A percentile compares a stretch with the other conserved stretches of the same genome.
Conservation (phyloP, 2,888 invertebrate genomes). For the Blomia tropicalis region DNA sequence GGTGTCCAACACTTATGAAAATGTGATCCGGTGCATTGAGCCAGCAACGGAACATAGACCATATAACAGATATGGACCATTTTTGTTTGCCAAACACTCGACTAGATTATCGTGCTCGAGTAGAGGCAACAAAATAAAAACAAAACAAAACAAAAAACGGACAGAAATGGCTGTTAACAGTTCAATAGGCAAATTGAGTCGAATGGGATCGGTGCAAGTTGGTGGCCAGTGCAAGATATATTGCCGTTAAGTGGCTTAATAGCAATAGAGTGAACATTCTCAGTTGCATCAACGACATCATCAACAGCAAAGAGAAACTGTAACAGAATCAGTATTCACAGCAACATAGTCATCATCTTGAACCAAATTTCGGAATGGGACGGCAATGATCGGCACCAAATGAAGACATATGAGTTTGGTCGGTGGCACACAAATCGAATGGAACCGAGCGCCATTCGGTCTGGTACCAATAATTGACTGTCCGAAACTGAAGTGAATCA, state of each 20-base stretch:
- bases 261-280: too few relatives aligned
- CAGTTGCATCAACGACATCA: too few relatives aligned
- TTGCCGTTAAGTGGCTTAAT: neutral
- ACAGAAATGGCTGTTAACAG: slow-evolving; percentile 8
- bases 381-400: neutral
- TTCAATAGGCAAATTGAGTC: slow-evolving; percentile 10
- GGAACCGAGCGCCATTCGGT: slow-evolving; percentile 7
- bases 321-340: too few relatives aligned
- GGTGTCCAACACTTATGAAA: neutral
- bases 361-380: neutral
- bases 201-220: slow-evolving; percentile 4
- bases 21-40: neutral
- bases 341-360: too few relatives aligned
- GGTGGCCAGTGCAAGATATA: neutral
- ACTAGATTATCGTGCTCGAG: neutral
- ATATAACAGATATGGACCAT: neutral
- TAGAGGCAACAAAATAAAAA: neutral
- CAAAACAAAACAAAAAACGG: neutral
- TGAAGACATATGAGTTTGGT: slow-evolving; percentile 10
- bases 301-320: too few relatives aligned
- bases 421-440: neutral
- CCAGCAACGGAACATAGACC: neutral
- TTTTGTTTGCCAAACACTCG: neutral
- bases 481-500: neutral
- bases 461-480: neutral